phyloP scores from a whole-genome alignment of 2,797 vertebrate species.

The Gymnodraco acuticeps region DNA sequence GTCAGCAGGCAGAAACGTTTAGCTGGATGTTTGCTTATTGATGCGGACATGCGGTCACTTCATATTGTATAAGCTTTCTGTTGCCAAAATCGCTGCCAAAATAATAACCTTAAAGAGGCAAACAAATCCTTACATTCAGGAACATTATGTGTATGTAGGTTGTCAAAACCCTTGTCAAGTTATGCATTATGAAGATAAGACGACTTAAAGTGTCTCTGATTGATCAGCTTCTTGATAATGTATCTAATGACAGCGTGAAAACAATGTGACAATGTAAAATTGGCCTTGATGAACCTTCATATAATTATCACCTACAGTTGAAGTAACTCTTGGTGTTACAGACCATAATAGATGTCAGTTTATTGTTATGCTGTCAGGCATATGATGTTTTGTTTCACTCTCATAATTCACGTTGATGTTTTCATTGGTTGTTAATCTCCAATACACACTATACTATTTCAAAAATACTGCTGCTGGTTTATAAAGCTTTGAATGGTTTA shows the following conservation, averaged over 20 bases:
- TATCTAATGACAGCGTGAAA: background rate
- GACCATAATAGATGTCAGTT: too few relatives aligned
- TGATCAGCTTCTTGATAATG: background rate
- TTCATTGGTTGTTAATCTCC: background rate
- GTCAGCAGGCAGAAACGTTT: background rate
- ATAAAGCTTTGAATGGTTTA: too few relatives aligned
- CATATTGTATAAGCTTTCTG: background rate
- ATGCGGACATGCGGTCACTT: background rate
- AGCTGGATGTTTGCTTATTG: background rate
- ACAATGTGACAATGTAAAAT: background rate
- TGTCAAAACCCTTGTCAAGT: background rate
- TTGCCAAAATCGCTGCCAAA: background rate
- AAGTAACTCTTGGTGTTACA: background rate
- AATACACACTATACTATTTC: too few relatives aligned
- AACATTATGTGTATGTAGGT: background rate
- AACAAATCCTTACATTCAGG: background rate
- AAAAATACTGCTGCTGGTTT: too few relatives aligned
- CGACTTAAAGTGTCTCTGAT: background rate
- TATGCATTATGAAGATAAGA: background rate
- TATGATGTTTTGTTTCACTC: too few relatives aligned
- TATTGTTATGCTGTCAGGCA: too few relatives aligned
- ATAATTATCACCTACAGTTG: background rate
- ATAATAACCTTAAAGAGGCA: background rate
- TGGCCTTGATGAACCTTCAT: background rate
- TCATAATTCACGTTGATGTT: background rate